Percentiles rank a stretch among this genome's conserved stretches.
Conservation (phyloP, 2,797 vertebrate species). For the Tolypeutes matacus region DNA sequence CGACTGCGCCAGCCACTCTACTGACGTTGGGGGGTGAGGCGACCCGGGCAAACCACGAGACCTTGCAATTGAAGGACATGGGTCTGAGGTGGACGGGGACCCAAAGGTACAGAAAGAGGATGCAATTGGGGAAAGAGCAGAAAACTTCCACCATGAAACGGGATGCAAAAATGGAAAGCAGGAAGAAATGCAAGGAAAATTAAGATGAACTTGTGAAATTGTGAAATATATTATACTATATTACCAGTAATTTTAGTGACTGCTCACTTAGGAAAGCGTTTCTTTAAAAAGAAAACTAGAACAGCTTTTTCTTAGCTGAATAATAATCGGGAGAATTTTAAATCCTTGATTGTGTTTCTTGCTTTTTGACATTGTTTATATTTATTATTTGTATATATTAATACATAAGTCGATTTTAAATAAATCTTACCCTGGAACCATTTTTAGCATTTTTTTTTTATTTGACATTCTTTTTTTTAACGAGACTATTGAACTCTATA, state of each 20-base stretch:
- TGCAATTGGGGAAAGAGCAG: neutral
- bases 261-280: slow-evolving; percentile 64
- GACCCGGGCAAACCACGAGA: neutral
- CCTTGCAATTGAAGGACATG: neutral
- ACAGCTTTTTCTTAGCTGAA: slow-evolving; percentile 84
- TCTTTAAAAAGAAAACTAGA: slow-evolving; percentile 79
- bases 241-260: slow-evolving; percentile 64
- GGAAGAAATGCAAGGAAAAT: slow-evolving; percentile 74
- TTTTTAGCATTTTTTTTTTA: slow-evolving; percentile 80
- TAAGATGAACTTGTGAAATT: slow-evolving; percentile 72
- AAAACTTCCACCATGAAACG: slow-evolving; percentile 46
- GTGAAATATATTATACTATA: slow-evolving; percentile 67
- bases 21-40: neutral
- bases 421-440: slow-evolving; percentile 85
- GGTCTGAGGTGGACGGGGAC: neutral
- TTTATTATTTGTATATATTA: slow-evolving; percentile 85
- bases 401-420: slow-evolving; percentile 87
- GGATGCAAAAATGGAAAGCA: slow-evolving; percentile 6
- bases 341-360: slow-evolving; percentile 87
- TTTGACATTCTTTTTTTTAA: slow-evolving; percentile 48
- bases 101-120: neutral
- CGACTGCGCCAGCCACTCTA: neutral
- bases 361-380: slow-evolving; percentile 86
- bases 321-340: slow-evolving; percentile 86
- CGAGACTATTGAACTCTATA: slow-evolving; percentile 24